phyloP scores from a whole-genome alignment of 2,888 invertebrate species.

The Lasius fuliginosus region DNA sequence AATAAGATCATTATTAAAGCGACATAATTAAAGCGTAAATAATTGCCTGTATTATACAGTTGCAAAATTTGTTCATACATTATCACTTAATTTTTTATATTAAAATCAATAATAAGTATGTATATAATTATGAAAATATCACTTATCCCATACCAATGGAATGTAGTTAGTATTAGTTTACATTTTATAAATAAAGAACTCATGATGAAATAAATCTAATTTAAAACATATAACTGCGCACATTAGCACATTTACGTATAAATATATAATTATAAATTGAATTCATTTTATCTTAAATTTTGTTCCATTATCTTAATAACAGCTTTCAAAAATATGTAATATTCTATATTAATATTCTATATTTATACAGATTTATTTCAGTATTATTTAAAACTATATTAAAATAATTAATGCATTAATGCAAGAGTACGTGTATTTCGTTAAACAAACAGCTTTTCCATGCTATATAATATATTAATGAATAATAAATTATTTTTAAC shows the following conservation, averaged over 20 bases:
- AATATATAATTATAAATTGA: slow-evolving; percentile 17
- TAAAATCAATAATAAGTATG: slow-evolving; percentile 1
- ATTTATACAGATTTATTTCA: slow-evolving; percentile 5
- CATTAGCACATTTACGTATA: not conserved
- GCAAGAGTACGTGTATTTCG: slow-evolving; percentile 3
- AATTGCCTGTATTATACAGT: not conserved
- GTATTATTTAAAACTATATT: not conserved
- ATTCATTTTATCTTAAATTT: slow-evolving; percentile 5
- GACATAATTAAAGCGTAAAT: not conserved
- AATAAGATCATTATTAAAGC: slow-evolving; percentile 22
- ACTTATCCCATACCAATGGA: not conserved
- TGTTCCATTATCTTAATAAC: not conserved
- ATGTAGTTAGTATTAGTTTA: not conserved
- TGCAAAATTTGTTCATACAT: slow-evolving; percentile 12
- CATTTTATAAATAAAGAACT: slow-evolving; percentile 30
- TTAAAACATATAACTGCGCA: not conserved
- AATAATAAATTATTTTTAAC: not conserved
- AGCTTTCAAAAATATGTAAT: not conserved
- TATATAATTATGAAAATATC: slow-evolving; percentile 15
- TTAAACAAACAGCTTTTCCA: slow-evolving; percentile 21
- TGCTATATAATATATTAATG: not conserved
- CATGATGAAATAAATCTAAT: slow-evolving; percentile 5
- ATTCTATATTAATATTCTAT: slow-evolving; percentile 5
- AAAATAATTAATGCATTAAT: slow-evolving; percentile 38
- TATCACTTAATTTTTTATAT: slow-evolving; percentile 24